Evolutionary conservation across 2,113 vertebrate species (phyloP).

Genomic region (Pycnonotus jocosus): DNA sequence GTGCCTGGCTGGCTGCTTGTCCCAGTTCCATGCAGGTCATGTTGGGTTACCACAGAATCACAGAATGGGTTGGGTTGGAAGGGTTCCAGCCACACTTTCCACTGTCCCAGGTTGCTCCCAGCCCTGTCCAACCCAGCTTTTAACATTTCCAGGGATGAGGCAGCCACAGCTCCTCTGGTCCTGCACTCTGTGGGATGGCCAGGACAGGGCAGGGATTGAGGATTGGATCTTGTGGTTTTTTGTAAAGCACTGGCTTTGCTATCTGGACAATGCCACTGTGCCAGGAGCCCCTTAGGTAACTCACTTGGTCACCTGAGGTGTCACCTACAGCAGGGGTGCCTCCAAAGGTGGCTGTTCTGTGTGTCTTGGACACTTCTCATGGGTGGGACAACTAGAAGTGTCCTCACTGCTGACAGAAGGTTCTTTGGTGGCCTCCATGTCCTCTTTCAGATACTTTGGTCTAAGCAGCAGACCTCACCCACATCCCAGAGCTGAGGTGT

Average conservation of each 20-base stretch:
- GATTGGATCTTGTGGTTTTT: background rate
- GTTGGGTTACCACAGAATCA: background rate
- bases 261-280: background rate
- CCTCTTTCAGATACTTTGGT: background rate
- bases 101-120: background rate
- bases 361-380: background rate
- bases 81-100: background rate
- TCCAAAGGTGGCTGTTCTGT: background rate
- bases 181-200: background rate
- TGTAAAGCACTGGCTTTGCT: background rate
- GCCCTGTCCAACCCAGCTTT: background rate
- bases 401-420: background rate
- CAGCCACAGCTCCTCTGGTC: background rate
- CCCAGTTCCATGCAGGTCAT: background rate
- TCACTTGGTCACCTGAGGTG: background rate
- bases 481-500: background rate
- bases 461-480: background rate
- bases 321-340: background rate
- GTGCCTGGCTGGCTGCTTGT: background rate
- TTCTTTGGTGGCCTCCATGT: background rate
- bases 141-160: background rate
- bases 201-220: background rate
- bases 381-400: background rate
- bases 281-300: background rate
- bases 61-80: background rate